Evolutionary conservation across 35 echinoderm and acorn worm genomes (phyloP).

Genomic region (Apostichopus japonicus): DNA sequence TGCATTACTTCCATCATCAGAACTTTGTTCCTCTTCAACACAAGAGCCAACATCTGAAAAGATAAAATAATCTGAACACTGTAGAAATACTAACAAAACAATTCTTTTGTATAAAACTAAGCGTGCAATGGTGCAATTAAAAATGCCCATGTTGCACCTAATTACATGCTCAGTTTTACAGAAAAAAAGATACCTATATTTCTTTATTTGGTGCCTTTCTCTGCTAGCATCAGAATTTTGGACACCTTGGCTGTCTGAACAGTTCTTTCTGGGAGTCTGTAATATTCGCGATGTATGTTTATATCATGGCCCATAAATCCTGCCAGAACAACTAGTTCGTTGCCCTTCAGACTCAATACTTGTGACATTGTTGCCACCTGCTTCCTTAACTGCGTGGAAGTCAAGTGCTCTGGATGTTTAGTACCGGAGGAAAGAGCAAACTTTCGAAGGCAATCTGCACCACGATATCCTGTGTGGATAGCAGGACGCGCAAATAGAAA

Average conservation of each 20-base stretch:
- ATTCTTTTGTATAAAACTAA: too few species aligned
- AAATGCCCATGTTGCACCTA: too few species aligned
- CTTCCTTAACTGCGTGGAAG: conserved; percentile 66
- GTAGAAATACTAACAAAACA: too few species aligned
- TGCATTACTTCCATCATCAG: too few species aligned
- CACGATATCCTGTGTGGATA: neutral
- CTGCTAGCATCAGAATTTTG: conserved; percentile 63
- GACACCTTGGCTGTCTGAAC: conserved; percentile 72
- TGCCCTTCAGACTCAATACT: conserved; percentile 58
- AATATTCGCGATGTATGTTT: conserved; percentile 62
- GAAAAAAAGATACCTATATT: too few species aligned
- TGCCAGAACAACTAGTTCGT: conserved; percentile 75
- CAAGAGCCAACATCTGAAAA: too few species aligned
- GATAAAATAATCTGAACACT: too few species aligned
- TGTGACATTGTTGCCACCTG: conserved; percentile 66
- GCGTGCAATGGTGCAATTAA: too few species aligned
- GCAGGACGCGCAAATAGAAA: neutral
- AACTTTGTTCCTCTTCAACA: too few species aligned
- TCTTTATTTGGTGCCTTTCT: conserved; percentile 48
- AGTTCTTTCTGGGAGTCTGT: conserved; percentile 67
- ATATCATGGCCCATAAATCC: conserved; percentile 78
- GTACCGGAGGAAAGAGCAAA: neutral
- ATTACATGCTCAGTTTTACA: too few species aligned
- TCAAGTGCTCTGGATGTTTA: conserved; percentile 48
- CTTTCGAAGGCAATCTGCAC: neutral